Base-by-base conservation (phyloP, 2,888 invertebrate species). In the Anoplius nigerrimus region DNA sequence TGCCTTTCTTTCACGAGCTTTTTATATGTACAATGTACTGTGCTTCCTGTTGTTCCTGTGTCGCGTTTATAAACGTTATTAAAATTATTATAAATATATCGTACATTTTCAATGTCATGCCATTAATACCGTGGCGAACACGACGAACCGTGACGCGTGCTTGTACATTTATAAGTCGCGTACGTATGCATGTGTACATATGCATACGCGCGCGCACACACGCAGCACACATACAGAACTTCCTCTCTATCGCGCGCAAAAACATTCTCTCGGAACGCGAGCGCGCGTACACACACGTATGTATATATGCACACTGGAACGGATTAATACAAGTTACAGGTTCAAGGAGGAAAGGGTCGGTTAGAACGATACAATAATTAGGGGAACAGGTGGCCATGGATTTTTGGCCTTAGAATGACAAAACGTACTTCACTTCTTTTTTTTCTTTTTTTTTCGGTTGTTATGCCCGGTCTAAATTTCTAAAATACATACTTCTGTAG, bases 61-160 rank as follows among this genome's bases (percentile, higher is more conserved):
- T 80, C 81, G 81, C 77, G 82, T 81, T 88, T 88, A 87, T 87
- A 88, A 87, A 88, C 84, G 85, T 87, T 88, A 87, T 87, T 88
- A 87, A 88, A 88, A 87, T 87, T 86, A 87, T 84, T 86, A 86
- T 86, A 87, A 87, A 88, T 88, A 86, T 87, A 87, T 88, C 84
- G 82, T 87, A 87, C 86, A 87, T 82, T 85, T 83, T 82, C 73
- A 79, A 76, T 77, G 77, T 81, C 74, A 79, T 70, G 70, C 79
- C 76, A 80, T 81, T 80, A 69, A 81, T 83, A 78, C 76, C 76
- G 77, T 77, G 73, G 81, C 80, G 80, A 84, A 79, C 78, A 34
- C 34, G 34, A 34, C 34, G 34, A 34, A 6, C 78, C 80, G 76
- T 74, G 75, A 74, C 75, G 77, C 80, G 72, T 69, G 67, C 57